phyloP scores from a whole-genome alignment of 2,888 invertebrate genomes.

The Lordiphosa andalusiaca region DNA sequence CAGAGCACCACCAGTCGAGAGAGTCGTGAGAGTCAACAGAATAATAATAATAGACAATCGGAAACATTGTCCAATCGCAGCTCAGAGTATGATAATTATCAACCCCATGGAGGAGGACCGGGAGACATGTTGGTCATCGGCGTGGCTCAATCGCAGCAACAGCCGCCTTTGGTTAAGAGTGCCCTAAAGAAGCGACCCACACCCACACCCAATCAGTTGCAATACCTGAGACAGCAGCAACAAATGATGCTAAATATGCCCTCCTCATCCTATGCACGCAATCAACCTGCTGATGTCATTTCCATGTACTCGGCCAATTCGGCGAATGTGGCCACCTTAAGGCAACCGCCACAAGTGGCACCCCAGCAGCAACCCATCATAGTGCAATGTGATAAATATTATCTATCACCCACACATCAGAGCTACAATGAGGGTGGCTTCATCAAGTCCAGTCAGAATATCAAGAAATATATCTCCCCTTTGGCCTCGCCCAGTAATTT shows the following conservation, averaged over 20 bases:
- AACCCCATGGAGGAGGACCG: slow-evolving; percentile 38
- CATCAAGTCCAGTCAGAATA: slow-evolving; percentile 79
- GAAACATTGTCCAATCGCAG: slow-evolving; percentile 75
- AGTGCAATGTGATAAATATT: slow-evolving; percentile 79
- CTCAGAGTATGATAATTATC: slow-evolving; percentile 77
- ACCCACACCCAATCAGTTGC: slow-evolving; percentile 52
- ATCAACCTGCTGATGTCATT: slow-evolving; percentile 50
- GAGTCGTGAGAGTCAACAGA: slow-evolving; percentile 47
- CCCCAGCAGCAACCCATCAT: slow-evolving; percentile 75
- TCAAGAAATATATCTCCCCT: slow-evolving; percentile 78
- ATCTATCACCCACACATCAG: slow-evolving; percentile 78
- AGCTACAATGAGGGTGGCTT: slow-evolving; percentile 77
- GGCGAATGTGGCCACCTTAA: slow-evolving; percentile 75
- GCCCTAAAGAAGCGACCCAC: slow-evolving; percentile 73
- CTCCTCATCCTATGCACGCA: slow-evolving; percentile 8
- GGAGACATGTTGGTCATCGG: slow-evolving; percentile 67
- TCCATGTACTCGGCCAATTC: slow-evolving; percentile 73
- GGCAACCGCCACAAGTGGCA: slow-evolving; percentile 71
- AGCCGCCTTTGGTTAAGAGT: slow-evolving; percentile 68
- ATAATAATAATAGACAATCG: slow-evolving; percentile 67
- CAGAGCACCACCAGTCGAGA: slow-evolving; percentile 62
- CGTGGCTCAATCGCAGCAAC: slow-evolving; percentile 59
- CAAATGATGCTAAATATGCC: slow-evolving; percentile 27
- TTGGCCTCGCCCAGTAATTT: slow-evolving; percentile 54
- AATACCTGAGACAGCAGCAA: slow-evolving; percentile 41